A percentile compares a stretch with the other conserved stretches of the same genome.
Evolutionary conservation across 2,888 invertebrate genomes (phyloP).

Genomic region (Herminia tarsipennalis): DNA sequence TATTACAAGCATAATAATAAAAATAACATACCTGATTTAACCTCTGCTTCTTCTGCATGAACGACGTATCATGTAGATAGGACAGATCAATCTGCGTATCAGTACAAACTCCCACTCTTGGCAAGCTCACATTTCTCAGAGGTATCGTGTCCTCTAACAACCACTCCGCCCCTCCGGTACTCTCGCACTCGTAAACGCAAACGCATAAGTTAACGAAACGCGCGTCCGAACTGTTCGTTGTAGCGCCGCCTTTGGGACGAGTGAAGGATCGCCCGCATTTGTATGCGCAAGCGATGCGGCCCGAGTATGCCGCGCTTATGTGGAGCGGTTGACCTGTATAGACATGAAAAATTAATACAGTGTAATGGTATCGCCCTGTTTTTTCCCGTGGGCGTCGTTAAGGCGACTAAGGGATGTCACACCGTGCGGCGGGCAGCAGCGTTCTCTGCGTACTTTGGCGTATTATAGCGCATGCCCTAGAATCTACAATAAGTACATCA

Average conservation of each 20-base stretch:
- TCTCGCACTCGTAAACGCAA: slow-evolving; percentile 99
- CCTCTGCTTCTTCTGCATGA: slow-evolving; percentile 93
- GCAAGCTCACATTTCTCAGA: slow-evolving; percentile 95
- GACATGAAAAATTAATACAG: slow-evolving; percentile 13
- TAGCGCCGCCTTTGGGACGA: slow-evolving; percentile 91
- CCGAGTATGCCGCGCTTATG: slow-evolving; percentile 98
- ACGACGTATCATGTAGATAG: slow-evolving; percentile 91
- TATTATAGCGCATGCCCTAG: too few species aligned
- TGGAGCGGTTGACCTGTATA: slow-evolving; percentile 92
- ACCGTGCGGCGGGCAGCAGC: too few species aligned
- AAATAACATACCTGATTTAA: slow-evolving; percentile 87
- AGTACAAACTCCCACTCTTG: slow-evolving; percentile 91
- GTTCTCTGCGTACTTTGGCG: too few species aligned
- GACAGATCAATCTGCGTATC: slow-evolving; percentile 94
- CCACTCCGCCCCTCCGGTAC: slow-evolving; percentile 97
- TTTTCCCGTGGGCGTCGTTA: too few species aligned
- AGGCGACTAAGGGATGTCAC: too few species aligned
- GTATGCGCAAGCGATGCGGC: slow-evolving; percentile 98
- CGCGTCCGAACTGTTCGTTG: slow-evolving; percentile 86
- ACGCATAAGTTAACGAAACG: slow-evolving; percentile 96
- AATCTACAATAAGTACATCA: too few species aligned
- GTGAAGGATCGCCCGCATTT: slow-evolving; percentile 97
- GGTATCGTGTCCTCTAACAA: slow-evolving; percentile 98
- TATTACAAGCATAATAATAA: neutral
- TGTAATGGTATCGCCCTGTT: too few species aligned